phyloP scores from a whole-genome alignment of 2,797 vertebrate species.

The Pteropus rufus region DNA sequence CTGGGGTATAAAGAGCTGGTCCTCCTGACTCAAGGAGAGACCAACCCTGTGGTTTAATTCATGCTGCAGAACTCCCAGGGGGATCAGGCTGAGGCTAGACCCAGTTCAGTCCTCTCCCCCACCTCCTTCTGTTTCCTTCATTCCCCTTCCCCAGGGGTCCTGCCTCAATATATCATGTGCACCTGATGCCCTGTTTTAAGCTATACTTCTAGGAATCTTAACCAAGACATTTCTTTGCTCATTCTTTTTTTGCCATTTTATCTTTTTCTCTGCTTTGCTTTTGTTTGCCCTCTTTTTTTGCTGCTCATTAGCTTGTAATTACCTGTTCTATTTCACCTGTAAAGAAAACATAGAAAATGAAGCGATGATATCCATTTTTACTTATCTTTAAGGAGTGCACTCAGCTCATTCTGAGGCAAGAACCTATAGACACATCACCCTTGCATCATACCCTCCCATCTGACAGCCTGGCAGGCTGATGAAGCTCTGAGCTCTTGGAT shows the following conservation, averaged over 20 bases:
- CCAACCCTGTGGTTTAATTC: neutral
- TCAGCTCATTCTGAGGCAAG: neutral
- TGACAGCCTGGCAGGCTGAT: neutral
- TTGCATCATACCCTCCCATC: neutral
- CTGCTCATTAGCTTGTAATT: neutral
- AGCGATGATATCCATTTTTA: neutral
- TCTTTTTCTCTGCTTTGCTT: conserved; percentile 61
- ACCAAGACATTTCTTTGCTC: neutral
- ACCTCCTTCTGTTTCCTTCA: neutral
- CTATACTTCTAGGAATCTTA: neutral
- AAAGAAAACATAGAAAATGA: neutral
- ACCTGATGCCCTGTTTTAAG: neutral
- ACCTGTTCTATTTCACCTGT: neutral
- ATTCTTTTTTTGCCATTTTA: conserved; percentile 32
- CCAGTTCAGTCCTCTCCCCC: neutral
- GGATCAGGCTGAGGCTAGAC: neutral
- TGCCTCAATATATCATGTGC: neutral
- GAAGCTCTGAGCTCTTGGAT: neutral
- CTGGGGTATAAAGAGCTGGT: neutral
- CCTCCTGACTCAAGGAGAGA: neutral
- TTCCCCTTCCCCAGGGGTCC: neutral
- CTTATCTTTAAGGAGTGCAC: neutral
- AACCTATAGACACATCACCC: neutral
- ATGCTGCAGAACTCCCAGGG: too few relatives aligned
- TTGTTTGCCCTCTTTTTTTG: neutral